Percentiles rank a stretch among this genome's conserved stretches.
Conservation (phyloP, 1,140 invertebrate genomes). For the Apis laboriosa region DNA sequence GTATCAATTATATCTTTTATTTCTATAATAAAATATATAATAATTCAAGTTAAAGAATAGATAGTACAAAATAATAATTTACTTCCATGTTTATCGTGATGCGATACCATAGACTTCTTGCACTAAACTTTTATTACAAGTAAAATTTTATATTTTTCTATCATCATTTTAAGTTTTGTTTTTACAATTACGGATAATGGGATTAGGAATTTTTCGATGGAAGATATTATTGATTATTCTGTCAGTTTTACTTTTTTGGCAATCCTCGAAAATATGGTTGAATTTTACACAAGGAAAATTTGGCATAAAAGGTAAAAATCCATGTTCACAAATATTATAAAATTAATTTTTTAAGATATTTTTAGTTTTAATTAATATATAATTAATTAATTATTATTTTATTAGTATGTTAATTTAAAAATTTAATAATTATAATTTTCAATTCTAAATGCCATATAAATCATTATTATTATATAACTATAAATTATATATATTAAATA, state of each 20-base stretch:
- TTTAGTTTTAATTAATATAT: background rate
- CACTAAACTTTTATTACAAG: constrained; percentile 5
- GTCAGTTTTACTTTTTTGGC: constrained; percentile 64
- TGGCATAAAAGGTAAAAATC: constrained; percentile 46
- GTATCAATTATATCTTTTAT: background rate
- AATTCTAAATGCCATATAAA: background rate
- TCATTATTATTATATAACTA: background rate
- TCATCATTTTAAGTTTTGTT: background rate
- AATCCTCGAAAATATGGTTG: constrained; percentile 64
- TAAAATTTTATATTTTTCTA: background rate
- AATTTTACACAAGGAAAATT: constrained; percentile 24
- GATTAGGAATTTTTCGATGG: constrained; percentile 61
- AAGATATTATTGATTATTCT: constrained; percentile 58
- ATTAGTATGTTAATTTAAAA: background rate
- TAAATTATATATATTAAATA: background rate
- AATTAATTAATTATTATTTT: background rate
- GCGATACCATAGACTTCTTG: constrained; percentile 1
- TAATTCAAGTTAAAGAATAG: background rate
- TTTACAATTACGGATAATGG: constrained; percentile 55
- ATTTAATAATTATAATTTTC: background rate
- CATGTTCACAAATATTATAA: background rate
- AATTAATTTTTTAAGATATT: background rate
- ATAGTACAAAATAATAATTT: background rate
- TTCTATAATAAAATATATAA: background rate
- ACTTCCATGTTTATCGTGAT: constrained; percentile 18